Evolutionary conservation across 2,113 vertebrate species (phyloP).

Genomic region (Pachycephala philippinensis): DNA sequence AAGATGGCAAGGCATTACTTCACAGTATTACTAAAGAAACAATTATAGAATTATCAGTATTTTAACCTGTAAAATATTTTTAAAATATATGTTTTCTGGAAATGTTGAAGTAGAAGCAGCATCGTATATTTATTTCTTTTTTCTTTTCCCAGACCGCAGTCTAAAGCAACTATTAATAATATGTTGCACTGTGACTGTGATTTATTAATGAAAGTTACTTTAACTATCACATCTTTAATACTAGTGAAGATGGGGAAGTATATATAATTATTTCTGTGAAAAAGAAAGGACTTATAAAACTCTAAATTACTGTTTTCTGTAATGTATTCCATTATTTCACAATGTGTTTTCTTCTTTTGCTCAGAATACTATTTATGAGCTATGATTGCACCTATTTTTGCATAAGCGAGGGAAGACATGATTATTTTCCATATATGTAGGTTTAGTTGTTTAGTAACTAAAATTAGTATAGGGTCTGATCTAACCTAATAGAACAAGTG

Average conservation of each 20-base stretch:
- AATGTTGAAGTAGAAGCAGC: constrained; percentile 37
- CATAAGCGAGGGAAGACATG: background rate
- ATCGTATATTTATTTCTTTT: background rate
- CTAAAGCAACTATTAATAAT: constrained; percentile 55
- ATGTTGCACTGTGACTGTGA: constrained; percentile 46
- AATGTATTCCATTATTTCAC: constrained; percentile 41
- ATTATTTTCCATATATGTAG: background rate
- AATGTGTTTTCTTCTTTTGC: constrained; percentile 31
- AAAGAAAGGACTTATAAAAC: constrained; percentile 61
- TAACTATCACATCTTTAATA: constrained; percentile 63
- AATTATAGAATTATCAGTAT: constrained; percentile 68
- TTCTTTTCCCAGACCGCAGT: constrained; percentile 42
- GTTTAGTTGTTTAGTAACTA: background rate
- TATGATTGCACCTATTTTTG: constrained; percentile 2
- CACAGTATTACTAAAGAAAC: constrained; percentile 62
- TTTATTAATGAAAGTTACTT: constrained; percentile 65
- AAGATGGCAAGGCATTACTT: constrained; percentile 59
- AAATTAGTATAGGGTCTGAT: background rate
- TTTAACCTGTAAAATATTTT: constrained; percentile 65
- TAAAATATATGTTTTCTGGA: constrained; percentile 61
- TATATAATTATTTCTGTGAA: constrained; percentile 62
- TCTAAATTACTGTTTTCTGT: constrained; percentile 65
- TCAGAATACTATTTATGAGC: constrained; percentile 14
- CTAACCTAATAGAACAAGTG: background rate
- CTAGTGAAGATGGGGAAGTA: constrained; percentile 45